A percentile compares a stretch with the other conserved stretches of the same genome.
Conservation (phyloP, 1,140 invertebrate species). For the Contarinia nasturtii region DNA sequence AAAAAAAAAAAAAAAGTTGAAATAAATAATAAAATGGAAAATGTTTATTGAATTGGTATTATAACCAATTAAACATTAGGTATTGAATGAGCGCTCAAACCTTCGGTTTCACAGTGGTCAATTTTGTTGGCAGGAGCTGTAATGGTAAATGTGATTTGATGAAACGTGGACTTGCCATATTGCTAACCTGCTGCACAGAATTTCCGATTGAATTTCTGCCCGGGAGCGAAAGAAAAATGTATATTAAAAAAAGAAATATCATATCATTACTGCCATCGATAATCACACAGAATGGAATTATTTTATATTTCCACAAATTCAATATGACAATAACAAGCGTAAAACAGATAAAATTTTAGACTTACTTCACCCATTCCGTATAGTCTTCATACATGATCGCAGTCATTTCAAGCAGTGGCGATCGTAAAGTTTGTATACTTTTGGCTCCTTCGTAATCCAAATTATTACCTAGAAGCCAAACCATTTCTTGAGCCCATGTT, state of each 20-base stretch:
- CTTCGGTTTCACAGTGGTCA: slow-evolving; percentile 50
- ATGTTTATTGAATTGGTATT: too few species aligned
- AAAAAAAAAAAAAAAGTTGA: too few species aligned
- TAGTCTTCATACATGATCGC: slow-evolving; percentile 32
- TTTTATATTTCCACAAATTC: background rate
- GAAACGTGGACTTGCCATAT: slow-evolving; percentile 44
- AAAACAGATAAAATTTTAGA: too few species aligned
- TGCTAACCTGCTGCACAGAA: slow-evolving; percentile 46
- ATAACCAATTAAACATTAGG: background rate
- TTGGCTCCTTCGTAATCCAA: slow-evolving; percentile 56
- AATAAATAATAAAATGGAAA: too few species aligned
- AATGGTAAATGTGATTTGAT: slow-evolving; percentile 67
- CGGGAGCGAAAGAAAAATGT: background rate
- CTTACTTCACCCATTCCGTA: slow-evolving; percentile 25
- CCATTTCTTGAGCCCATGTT: slow-evolving; percentile 77
- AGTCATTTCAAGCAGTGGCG: slow-evolving; percentile 31
- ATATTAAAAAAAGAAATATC: background rate
- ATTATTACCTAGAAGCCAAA: slow-evolving; percentile 65
- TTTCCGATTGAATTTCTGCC: slow-evolving; percentile 31
- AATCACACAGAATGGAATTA: background rate
- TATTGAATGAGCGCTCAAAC: slow-evolving; percentile 19
- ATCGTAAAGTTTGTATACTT: slow-evolving; percentile 38
- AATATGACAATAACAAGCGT: background rate
- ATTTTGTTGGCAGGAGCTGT: slow-evolving; percentile 44
- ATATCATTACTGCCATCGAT: background rate